These are phyloP conservation scores for Patella ulyssiponensis DNA, from an alignment of 2,888 invertebrate genomes.

Conservation along the genomic window DNA sequence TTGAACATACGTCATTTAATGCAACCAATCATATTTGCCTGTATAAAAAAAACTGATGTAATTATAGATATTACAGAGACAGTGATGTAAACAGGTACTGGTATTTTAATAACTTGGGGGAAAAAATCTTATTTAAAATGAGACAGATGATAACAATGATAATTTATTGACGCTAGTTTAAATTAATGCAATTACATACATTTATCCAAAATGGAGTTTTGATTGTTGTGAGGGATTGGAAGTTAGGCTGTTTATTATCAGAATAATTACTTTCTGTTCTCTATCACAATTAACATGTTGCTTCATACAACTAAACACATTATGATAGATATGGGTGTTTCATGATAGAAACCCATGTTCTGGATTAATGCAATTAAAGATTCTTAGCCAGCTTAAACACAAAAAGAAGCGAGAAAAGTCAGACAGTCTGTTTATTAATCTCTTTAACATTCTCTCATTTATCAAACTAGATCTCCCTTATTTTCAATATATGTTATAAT, in stretches of 20 bases:
- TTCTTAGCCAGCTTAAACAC: not conserved
- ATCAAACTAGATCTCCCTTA: slow-evolving; percentile 10
- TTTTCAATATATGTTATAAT: slow-evolving; percentile 5
- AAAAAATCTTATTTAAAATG: too few species aligned
- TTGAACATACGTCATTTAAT: too few species aligned
- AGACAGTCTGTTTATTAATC: slow-evolving; percentile 13
- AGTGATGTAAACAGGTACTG: too few species aligned
- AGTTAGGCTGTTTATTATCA: slow-evolving; percentile 8
- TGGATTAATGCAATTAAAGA: slow-evolving; percentile 10
- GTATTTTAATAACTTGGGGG: too few species aligned
- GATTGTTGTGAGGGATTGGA: not conserved
- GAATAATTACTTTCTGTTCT: slow-evolving; percentile 10
- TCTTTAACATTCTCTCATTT: slow-evolving; percentile 12
- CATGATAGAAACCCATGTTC: slow-evolving; percentile 6
- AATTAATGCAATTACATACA: not conserved
- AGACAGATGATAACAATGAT: too few species aligned
- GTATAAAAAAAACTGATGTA: too few species aligned
- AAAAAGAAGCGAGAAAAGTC: slow-evolving; percentile 7
- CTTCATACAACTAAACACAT: not conserved
- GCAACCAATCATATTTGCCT: too few species aligned
- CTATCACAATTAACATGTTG: too few species aligned
- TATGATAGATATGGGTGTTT: slow-evolving; percentile 11
- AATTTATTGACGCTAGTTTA: too few species aligned
- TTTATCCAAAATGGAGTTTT: slow-evolving; percentile 8
- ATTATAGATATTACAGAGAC: too few species aligned